A percentile compares a stretch with the other conserved stretches of the same genome.
Conservation (phyloP, 1,140 invertebrate species). For the Bradysia coprophila region DNA sequence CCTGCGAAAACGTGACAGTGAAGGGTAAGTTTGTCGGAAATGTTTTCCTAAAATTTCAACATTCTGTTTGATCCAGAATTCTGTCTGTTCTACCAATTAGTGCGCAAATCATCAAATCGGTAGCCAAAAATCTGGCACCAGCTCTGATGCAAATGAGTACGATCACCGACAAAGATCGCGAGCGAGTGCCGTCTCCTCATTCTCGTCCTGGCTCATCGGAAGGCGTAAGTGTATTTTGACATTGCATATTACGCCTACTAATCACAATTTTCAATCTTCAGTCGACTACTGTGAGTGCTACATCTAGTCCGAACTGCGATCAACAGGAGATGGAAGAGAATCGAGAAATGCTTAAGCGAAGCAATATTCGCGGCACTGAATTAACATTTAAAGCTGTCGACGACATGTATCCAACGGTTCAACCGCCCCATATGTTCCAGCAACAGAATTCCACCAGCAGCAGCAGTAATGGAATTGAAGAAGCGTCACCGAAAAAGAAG, state of each 20-base stretch:
- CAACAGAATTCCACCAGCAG: not conserved
- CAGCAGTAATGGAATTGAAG: slow-evolving; percentile 11
- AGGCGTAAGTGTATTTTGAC: no score
- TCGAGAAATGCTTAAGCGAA: slow-evolving; percentile 10
- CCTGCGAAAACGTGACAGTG: not conserved
- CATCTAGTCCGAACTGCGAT: slow-evolving; percentile 49
- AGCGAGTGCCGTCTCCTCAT: slow-evolving; percentile 19
- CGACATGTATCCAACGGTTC: not conserved
- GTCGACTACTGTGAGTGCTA: slow-evolving; percentile 59
- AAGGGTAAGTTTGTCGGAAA: not conserved
- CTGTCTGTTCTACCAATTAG: no score
- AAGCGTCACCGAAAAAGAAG: slow-evolving; percentile 33
- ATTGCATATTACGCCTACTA: no score
- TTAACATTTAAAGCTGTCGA: not conserved
- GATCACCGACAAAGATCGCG: slow-evolving; percentile 14
- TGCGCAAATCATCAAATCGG: slow-evolving; percentile 18
- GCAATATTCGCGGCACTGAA: slow-evolving; percentile 5
- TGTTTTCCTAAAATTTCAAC: not conserved
- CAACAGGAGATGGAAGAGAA: slow-evolving; percentile 39
- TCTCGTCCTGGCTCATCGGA: slow-evolving; percentile 21
- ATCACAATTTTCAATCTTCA: no score
- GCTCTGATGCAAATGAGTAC: slow-evolving; percentile 1
- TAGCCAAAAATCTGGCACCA: slow-evolving; percentile 16
- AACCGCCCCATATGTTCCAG: not conserved
- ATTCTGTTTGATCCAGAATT: no score